phyloP scores from a whole-genome alignment of 1,140 invertebrate species.

The Phymastichus coffea region DNA sequence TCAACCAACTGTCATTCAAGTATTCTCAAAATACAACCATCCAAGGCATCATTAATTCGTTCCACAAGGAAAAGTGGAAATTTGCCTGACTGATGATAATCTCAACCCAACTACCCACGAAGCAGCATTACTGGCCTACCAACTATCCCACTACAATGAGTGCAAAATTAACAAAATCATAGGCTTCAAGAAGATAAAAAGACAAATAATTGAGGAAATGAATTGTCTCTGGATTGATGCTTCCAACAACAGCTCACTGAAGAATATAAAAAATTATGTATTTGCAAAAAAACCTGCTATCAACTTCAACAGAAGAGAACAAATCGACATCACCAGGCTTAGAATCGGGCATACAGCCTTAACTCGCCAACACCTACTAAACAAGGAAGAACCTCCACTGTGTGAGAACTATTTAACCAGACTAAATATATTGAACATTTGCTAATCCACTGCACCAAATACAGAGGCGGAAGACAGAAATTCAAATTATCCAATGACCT shows the following conservation, averaged over 20 bases:
- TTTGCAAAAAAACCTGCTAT: neutral
- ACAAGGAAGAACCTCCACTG: neutral
- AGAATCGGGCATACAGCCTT: neutral
- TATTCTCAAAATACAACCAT: no score
- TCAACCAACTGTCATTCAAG: no score
- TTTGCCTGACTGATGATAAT: no score
- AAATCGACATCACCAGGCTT: neutral
- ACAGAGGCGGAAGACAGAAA: no score
- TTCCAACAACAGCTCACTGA: neutral
- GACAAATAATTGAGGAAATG: neutral
- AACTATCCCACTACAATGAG: neutral
- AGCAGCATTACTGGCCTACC: neutral
- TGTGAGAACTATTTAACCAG: neutral
- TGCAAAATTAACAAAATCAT: neutral
- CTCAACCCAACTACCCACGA: no score
- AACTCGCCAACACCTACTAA: neutral
- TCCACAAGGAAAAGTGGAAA: neutral
- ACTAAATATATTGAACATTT: neutral
- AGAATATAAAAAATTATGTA: neutral
- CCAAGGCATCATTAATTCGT: neutral
- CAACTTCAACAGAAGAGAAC: neutral
- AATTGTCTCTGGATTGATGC: neutral
- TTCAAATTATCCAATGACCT: no score
- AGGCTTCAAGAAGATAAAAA: neutral
- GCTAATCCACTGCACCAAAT: neutral